Evolutionary conservation across 2,888 invertebrate species (phyloP).

Genomic region (Metallyticus violacea): DNA sequence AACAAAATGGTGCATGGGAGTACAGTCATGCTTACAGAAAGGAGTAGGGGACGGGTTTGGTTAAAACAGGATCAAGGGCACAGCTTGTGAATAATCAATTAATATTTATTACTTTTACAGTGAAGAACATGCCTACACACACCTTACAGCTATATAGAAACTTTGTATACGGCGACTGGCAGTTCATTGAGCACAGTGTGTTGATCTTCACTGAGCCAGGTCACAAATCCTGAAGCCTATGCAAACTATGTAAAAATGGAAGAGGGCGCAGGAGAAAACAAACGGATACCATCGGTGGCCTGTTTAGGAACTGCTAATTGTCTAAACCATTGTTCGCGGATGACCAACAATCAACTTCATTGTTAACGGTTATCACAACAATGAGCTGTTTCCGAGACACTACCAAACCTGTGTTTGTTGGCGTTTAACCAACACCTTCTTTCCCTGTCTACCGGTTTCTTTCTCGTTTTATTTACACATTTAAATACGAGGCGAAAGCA

Average conservation of each 20-base stretch:
- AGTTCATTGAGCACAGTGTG: not conserved
- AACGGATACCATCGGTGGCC: not conserved
- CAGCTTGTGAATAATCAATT: not conserved
- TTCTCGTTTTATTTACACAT: not conserved
- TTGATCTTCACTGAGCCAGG: not conserved
- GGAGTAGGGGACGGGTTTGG: not conserved
- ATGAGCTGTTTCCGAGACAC: not conserved
- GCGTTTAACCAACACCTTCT: not conserved
- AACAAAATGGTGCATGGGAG: slow-evolving; percentile 29
- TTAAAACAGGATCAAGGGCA: not conserved
- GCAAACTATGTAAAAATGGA: not conserved
- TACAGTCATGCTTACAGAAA: not conserved
- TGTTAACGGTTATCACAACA: not conserved
- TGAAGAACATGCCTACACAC: not conserved
- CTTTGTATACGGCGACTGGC: not conserved
- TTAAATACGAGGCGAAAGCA: not conserved
- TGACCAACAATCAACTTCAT: not conserved
- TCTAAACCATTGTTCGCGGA: not conserved
- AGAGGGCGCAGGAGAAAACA: not conserved
- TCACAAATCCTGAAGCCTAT: not conserved
- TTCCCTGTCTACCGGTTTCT: not conserved
- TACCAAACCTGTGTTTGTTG: not conserved
- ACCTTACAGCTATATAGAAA: not conserved
- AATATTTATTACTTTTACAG: not conserved
- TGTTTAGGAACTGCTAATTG: not conserved